phyloP scores from a whole-genome alignment of 2,113 vertebrate species.

The Otocyon megalotis region DNA sequence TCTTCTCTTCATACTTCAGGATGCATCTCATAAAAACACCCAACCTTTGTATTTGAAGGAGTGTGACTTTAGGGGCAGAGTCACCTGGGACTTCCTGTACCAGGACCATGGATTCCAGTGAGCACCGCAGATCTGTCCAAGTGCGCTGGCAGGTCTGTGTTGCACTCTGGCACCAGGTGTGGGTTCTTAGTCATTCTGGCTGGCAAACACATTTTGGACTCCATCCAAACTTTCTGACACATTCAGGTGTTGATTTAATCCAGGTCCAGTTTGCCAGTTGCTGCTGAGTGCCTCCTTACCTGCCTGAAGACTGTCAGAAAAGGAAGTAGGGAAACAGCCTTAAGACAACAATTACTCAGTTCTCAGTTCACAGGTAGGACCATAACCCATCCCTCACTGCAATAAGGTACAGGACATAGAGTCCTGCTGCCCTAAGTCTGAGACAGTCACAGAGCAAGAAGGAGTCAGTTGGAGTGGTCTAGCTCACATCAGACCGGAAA shows the following conservation, averaged over 20 bases:
- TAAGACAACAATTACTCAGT: background rate
- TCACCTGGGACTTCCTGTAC: background rate
- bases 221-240: conserved; percentile 53
- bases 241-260: background rate
- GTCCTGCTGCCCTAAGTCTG: background rate
- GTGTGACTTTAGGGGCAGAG: background rate
- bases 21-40: background rate
- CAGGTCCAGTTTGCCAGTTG: background rate
- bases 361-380: background rate
- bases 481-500: background rate
- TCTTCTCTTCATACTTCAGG: background rate
- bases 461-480: background rate
- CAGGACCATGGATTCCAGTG: background rate
- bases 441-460: background rate
- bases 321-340: background rate
- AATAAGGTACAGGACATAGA: background rate
- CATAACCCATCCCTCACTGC: background rate
- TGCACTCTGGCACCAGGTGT: background rate
- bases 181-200: conserved; percentile 51
- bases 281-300: background rate
- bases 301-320: conserved; percentile 12
- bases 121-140: background rate
- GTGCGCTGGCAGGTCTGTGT: background rate
- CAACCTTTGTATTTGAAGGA: background rate
- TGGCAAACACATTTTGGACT: background rate